Conservation (phyloP, 2,113 vertebrate genomes). For the Psittacula cyanocephala region DNA sequence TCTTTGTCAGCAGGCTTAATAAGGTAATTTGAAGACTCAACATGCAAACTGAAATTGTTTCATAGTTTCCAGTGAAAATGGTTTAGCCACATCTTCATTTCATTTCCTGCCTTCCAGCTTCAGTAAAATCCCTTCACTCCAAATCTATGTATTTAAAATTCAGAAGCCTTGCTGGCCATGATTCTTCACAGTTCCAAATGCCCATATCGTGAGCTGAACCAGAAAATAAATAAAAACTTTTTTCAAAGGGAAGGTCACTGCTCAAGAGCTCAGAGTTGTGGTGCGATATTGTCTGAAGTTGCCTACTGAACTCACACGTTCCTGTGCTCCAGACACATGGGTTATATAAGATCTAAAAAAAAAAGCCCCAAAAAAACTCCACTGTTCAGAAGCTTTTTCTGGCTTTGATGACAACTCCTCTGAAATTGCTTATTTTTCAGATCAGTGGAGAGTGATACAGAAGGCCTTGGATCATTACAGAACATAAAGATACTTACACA, state of each 20-base stretch:
- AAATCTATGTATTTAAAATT: background rate
- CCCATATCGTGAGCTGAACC: slow-evolving; percentile 8
- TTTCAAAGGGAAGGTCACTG: slow-evolving; percentile 9
- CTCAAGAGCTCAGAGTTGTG: background rate
- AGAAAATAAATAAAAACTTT: slow-evolving; percentile 33
- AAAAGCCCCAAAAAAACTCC: background rate
- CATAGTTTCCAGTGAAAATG: background rate
- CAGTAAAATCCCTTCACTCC: background rate
- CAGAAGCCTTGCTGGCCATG: background rate
- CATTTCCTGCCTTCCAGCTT: background rate
- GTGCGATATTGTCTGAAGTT: slow-evolving; percentile 39
- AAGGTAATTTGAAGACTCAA: background rate
- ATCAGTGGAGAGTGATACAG: slow-evolving; percentile 63
- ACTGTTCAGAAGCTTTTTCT: slow-evolving; percentile 46
- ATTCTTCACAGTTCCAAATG: background rate
- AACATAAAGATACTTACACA: slow-evolving; percentile 62
- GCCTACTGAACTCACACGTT: slow-evolving; percentile 40
- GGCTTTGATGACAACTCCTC: slow-evolving; percentile 60
- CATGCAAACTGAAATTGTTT: background rate
- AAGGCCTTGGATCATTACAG: slow-evolving; percentile 61
- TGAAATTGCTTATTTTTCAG: slow-evolving; percentile 76
- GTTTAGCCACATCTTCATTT: background rate
- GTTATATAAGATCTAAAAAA: slow-evolving; percentile 26
- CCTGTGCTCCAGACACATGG: slow-evolving; percentile 10
- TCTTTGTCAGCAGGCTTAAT: background rate